phyloP scores from a whole-genome alignment of 2,113 vertebrate genomes.

The Pontoporia blainvillei region DNA sequence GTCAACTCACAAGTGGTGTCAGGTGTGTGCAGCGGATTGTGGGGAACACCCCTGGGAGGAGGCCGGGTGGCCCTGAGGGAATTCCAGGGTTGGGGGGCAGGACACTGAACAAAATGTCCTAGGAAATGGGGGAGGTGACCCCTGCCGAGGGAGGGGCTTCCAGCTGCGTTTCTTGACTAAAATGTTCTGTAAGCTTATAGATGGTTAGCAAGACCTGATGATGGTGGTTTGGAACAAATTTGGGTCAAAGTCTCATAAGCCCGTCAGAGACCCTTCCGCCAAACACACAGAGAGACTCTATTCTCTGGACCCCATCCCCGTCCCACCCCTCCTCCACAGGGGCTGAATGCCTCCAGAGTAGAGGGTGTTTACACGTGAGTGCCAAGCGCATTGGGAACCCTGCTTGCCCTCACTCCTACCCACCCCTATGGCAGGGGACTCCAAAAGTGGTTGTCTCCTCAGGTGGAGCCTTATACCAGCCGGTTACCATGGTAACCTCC shows the following conservation, averaged over 20 bases:
- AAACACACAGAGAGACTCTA: background rate
- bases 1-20: constrained; percentile 92
- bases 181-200: background rate
- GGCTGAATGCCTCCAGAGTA: background rate
- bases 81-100: background rate
- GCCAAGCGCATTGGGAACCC: background rate
- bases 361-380: background rate
- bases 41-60: constrained; percentile 13
- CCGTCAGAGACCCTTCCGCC: background rate
- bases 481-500: constrained; percentile 98
- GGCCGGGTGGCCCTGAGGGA: background rate
- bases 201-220: background rate
- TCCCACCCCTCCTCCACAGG: background rate
- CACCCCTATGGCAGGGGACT: background rate
- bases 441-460: constrained; percentile 72
- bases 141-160: background rate
- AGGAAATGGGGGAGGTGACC: background rate
- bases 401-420: background rate
- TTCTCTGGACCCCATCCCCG: background rate
- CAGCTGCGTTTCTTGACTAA: background rate
- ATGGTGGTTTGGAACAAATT: background rate
- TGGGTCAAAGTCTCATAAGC: constrained; percentile 1
- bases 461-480: constrained; percentile 98
- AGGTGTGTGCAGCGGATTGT: constrained; percentile 82
- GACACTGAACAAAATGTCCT: background rate